phyloP scores from a whole-genome alignment of 1,140 invertebrate genomes.

The Mizuhopecten yessoensis region DNA sequence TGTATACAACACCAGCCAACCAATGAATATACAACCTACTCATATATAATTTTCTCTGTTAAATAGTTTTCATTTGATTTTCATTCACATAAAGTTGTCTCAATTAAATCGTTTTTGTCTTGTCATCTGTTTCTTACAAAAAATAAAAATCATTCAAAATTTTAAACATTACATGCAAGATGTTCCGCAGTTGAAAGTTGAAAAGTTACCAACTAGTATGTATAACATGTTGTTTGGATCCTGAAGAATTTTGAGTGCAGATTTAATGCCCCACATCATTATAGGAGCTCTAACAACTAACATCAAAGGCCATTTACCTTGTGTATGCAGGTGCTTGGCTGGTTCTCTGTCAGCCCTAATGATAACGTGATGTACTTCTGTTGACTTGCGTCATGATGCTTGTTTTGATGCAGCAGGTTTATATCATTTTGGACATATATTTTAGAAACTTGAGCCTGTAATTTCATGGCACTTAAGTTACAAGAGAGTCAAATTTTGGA shows the following conservation, averaged over 20 bases:
- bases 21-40: not conserved
- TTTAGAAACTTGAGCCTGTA: not conserved
- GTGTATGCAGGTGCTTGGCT: slow-evolving; percentile 10
- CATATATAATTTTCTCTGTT: not conserved
- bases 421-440: not conserved
- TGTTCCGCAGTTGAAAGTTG: not conserved
- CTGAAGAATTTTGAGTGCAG: slow-evolving; percentile 29
- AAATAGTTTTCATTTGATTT: not conserved
- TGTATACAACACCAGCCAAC: not conserved
- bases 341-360: not conserved
- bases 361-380: not conserved
- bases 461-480: not conserved
- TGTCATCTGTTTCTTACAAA: not conserved
- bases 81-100: not conserved
- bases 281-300: not conserved
- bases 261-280: slow-evolving; percentile 16
- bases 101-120: not conserved
- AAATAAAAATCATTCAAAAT: not conserved
- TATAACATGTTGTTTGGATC: slow-evolving; percentile 1
- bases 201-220: slow-evolving; percentile 28
- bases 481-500: slow-evolving; percentile 1
- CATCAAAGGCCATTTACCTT: slow-evolving; percentile 16
- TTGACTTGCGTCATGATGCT: not conserved
- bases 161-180: not conserved
- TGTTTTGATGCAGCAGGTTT: not conserved